Base-by-base conservation (phyloP, 2,113 vertebrate species). In the Pelvicachromis taeniatus region DNA sequence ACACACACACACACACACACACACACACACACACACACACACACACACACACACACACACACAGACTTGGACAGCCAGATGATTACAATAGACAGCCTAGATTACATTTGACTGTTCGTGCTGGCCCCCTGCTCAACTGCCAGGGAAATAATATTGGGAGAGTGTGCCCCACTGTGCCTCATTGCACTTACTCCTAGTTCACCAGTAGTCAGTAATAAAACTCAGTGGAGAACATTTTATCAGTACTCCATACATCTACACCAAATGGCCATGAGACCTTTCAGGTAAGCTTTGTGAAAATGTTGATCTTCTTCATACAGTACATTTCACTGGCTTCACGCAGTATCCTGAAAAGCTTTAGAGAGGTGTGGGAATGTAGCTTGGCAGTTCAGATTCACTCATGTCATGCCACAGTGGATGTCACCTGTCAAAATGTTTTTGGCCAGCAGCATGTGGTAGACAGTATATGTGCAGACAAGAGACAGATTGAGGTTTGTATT, bases 401-500 rank as follows among this genome's bases (percentile, higher is more conserved):
- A n/a, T 33, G 35, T 88, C 56, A 61, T 2, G 55, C 58, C 78
- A 79, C 19, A 31, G 17, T 6, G 16, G 16, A 85, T 48, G 45
- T 50, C 33, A 63, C 50, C 35, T 50, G 63, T 61, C 68, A 75
- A 50, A 82, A 11, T 38, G 38, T 68, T 85, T 82, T 45, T 78
- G 12, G 11, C 19, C 17, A 6, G 59, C 54, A 59, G 26, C 45
- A 48, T 55, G 77, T 83, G 81, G 82, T 38, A 7, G 31, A 40
- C 21, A 29, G 55, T 38, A 38, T 77, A 26, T 80, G 26, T 35
- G 38, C 38, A 31, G 77, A 33, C 21, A 19, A 87, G 88, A 75
- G 88, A 93, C 90, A 91, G 91, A 95, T 91, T 92, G 86, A 86
- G 86, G 91, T 88, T 93, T 87, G 87, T 88, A 91, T 91, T 90